phyloP scores from a whole-genome alignment of 2,113 vertebrate genomes.

The Passer montanus region DNA sequence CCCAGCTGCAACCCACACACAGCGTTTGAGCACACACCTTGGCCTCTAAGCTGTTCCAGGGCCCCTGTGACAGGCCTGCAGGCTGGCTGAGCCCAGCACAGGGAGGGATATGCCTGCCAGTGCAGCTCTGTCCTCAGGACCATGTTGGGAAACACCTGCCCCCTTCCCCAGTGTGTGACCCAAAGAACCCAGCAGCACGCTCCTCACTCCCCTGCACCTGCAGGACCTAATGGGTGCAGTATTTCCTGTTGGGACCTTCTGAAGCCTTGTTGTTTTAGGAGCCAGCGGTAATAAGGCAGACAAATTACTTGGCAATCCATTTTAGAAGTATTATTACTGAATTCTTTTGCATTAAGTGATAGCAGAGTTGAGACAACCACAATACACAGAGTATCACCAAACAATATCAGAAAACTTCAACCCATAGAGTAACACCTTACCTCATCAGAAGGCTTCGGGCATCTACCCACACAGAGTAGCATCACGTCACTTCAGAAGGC shows the following conservation, averaged over 20 bases:
- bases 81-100: neutral
- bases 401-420: neutral
- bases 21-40: neutral
- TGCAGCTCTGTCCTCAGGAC: neutral
- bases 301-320: neutral
- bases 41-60: neutral
- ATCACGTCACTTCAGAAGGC: fast-evolving
- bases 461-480: neutral
- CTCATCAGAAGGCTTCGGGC: neutral
- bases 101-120: neutral
- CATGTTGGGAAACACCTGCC: fast-evolving
- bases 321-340: neutral
- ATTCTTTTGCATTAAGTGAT: neutral
- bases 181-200: neutral
- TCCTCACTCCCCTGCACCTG: neutral
- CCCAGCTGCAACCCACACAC: neutral
- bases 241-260: neutral
- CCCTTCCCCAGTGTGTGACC: neutral
- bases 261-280: neutral
- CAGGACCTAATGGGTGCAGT: neutral
- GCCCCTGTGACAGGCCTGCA: neutral
- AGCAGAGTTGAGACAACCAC: neutral
- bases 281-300: neutral
- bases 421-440: neutral
- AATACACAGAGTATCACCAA: neutral